Evolutionary conservation across 2,113 vertebrate genomes (phyloP), one percentile per base, ranked within the genome.

Genomic region (Clarias gariepinus): DNA sequence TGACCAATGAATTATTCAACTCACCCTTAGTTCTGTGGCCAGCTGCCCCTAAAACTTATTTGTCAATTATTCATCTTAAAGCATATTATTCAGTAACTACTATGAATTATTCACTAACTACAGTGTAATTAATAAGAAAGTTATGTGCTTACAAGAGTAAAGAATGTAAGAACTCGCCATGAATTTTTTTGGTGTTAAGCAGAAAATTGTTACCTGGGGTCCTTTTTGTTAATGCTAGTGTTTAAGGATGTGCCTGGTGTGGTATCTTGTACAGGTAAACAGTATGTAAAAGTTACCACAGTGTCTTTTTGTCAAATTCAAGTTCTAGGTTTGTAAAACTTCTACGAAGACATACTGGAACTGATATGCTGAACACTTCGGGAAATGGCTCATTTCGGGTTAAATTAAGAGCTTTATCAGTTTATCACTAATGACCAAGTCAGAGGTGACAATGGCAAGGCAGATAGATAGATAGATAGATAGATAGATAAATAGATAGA

Each of bases 41-140:
- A 23, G 41, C 23, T 76, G 23, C 23, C 23, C 36, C 2, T 23
- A 23, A 8, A 73, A 23, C 19, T 28, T 78, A 76, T 76, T 52
- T 0, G 7, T 78, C n/a, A 78, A 28, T 55, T n/a, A 78, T 78
- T 78, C 15, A 78, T 28, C 25, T 28, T 18, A 41, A 55, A 55
- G 25, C 15, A 57, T 10, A 28, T 78, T 55, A 55, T 19, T 55
- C 76, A 78, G 25, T 57, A 78, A 57, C 76, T 25, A 76, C 11
- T 52, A 76, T 53, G 11, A 76, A 76, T 76, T 53, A 52, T 53
- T 76, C 47, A 76, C 23, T 76, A 76, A 52, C 73, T 57, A 57
- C 25, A 78, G 52, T 55, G 76, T 57, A 57, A 78, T 78, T 78
- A 78, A 78, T 78, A 78, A 30, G 52, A 55, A 78, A 4, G 25